Conservation (phyloP, 2,888 invertebrate genomes). For the Gari tellinella region DNA sequence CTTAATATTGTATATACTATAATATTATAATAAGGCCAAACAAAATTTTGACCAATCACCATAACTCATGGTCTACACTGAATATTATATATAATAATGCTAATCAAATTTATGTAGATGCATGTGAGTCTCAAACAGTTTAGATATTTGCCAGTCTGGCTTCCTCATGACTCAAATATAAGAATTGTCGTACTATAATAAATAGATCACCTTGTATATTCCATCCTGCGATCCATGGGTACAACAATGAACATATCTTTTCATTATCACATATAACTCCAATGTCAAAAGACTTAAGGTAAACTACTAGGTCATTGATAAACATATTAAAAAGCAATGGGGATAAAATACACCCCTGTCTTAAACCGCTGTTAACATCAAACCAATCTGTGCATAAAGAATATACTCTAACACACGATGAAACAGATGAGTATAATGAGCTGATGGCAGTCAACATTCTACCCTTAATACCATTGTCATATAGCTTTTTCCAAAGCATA, state of each 20-base stretch:
- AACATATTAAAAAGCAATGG: constrained; percentile 23
- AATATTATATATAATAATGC: no score
- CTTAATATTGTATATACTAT: no score
- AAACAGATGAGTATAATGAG: constrained; percentile 11
- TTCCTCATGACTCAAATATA: no score
- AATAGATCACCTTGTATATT: no score
- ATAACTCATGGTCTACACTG: no score
- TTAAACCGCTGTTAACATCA: constrained; percentile 15
- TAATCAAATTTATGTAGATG: no score
- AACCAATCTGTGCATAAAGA: constrained; percentile 15
- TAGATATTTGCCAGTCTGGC: no score
- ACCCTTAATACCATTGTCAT: constrained; percentile 1
- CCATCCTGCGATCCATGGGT: no score
- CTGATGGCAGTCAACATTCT: constrained; percentile 14
- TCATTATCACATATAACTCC: not conserved
- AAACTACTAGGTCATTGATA: constrained; percentile 28
- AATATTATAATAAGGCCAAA: no score
- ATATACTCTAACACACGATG: constrained; percentile 9
- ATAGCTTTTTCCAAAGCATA: constrained; percentile 9
- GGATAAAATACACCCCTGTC: constrained; percentile 26
- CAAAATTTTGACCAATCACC: no score
- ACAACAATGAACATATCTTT: not conserved
- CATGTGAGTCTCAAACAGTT: no score
- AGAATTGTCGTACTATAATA: no score
- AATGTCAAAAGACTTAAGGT: not conserved